phyloP scores from a whole-genome alignment of 30 jellyfish, hydroid and myxozoan genomes.

The Hydractinia symbiolongicarpus region DNA sequence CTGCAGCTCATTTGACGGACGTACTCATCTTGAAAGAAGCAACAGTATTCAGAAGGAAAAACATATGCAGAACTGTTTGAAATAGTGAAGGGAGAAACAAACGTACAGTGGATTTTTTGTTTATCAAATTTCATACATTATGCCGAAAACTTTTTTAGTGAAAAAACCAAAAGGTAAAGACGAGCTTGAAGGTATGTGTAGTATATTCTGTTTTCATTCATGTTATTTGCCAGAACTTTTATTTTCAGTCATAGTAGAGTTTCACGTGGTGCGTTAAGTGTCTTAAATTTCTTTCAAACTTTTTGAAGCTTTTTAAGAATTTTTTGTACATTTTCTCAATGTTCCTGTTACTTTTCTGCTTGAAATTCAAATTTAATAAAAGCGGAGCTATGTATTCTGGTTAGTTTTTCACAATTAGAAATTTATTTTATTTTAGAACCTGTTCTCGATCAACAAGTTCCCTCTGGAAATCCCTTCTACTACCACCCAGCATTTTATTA shows the following conservation, averaged over 20 bases:
- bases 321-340: no score
- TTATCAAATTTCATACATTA: background rate
- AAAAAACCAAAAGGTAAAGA: conserved; percentile 54
- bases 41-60: no score
- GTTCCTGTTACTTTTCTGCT: no score
- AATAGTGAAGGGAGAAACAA: no score
- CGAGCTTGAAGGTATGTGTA: conserved; percentile 37
- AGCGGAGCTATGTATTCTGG: no score
- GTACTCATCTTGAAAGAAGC: no score
- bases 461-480: conserved; percentile 8
- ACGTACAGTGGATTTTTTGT: no score
- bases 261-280: background rate
- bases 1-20: no score
- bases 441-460: conserved; percentile 36
- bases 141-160: conserved; percentile 84
- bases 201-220: background rate
- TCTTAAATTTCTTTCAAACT: background rate
- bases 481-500: conserved; percentile 25
- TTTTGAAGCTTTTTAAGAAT: background rate
- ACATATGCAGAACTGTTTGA: no score
- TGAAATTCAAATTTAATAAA: no score
- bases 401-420: no score
- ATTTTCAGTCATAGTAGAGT: background rate
- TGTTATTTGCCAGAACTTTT: no score
- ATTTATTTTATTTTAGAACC: conserved; percentile 18